phyloP scores from a whole-genome alignment of 2,888 invertebrate species.

The Iphiclides podalirius region DNA sequence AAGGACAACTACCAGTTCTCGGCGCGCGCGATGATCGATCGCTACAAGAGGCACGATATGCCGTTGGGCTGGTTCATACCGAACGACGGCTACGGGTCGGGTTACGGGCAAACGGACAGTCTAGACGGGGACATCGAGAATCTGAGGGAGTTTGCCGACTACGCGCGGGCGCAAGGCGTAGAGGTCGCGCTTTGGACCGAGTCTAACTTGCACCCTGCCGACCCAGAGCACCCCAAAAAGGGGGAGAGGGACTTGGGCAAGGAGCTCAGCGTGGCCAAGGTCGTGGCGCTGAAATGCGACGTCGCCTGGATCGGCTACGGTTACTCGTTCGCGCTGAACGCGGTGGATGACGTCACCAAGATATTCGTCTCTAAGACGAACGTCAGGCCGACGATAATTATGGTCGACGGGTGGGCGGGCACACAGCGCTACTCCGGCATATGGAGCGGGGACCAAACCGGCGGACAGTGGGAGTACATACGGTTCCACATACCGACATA shows the following conservation, averaged over 20 bases:
- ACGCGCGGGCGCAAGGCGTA: conserved; percentile 55
- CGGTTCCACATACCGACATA: conserved; percentile 72
- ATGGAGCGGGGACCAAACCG: conserved; percentile 69
- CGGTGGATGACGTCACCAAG: conserved; percentile 57
- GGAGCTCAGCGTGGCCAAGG: conserved; percentile 58
- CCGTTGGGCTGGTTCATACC: conserved; percentile 72
- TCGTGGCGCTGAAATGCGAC: conserved; percentile 68
- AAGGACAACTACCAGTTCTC: conserved; percentile 71
- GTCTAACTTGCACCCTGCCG: conserved; percentile 57
- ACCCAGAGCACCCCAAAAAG: conserved; percentile 62
- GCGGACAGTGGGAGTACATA: conserved; percentile 73
- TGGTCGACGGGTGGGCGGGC: conserved; percentile 73
- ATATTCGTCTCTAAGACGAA: conserved; percentile 48
- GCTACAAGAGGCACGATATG: conserved; percentile 61
- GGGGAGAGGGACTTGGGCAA: conserved; percentile 65
- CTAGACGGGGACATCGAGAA: conserved; percentile 65
- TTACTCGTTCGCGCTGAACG: conserved; percentile 64
- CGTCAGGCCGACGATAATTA: conserved; percentile 58
- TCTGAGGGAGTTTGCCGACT: conserved; percentile 55
- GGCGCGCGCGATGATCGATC: conserved; percentile 68
- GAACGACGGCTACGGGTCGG: conserved; percentile 70
- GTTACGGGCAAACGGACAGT: conserved; percentile 67
- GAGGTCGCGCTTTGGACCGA: conserved; percentile 71
- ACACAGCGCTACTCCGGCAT: conserved; percentile 66
- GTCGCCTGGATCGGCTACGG: conserved; percentile 70